Base-by-base conservation (phyloP, 2,888 invertebrate species). In the Glyphotaelius pellucidus region DNA sequence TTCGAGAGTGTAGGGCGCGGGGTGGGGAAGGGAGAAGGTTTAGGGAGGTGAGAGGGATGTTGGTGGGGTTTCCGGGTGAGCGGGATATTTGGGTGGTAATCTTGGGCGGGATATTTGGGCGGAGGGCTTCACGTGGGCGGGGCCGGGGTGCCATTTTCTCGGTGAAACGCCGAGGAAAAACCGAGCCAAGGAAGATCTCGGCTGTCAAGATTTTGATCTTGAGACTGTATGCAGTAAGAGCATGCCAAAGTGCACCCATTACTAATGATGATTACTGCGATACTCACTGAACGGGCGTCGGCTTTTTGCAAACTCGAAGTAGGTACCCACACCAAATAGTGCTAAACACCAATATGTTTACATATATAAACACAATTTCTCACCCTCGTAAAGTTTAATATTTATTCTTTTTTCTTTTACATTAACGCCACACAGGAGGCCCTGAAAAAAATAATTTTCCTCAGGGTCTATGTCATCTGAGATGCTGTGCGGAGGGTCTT, bases 121-220 rank as follows among this genome's bases (percentile, higher is more conserved):
- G 67, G 67, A 25, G 67, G 67, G 31, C 35, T 89, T 83, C 89
- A 89, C 83, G 85, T 89, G 89, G 91, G 91, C 85, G 91, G 81
- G 91, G 47, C 89, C 80, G 32, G 67, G 38, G 67, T 79, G 67
- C 91, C 91, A 89, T 91, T 91, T 91, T 79, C 91, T 80, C 52
- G 83, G n/a, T 42, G n/a, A n/a, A 81, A 90, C 31, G 47, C 19
- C 52, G 38, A n/a, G 25, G 15, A 42, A 86, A 47, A 86, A 86
- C 47, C 19, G 42, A 47, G 3, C 4, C n/a, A 25, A 42, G 42
- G 83, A 83, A 83, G 25, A 67, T 67, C 67, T 67, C 9, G 52
- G 25, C 25, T 67, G 67, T 67, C 67, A 67, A 67, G 67, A 67
- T 67, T 67, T 67, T 67, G 67, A 67, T 67, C 67, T 67, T 67